phyloP scores from a whole-genome alignment of 2,888 invertebrate species.

The Polyommatus icarus region DNA sequence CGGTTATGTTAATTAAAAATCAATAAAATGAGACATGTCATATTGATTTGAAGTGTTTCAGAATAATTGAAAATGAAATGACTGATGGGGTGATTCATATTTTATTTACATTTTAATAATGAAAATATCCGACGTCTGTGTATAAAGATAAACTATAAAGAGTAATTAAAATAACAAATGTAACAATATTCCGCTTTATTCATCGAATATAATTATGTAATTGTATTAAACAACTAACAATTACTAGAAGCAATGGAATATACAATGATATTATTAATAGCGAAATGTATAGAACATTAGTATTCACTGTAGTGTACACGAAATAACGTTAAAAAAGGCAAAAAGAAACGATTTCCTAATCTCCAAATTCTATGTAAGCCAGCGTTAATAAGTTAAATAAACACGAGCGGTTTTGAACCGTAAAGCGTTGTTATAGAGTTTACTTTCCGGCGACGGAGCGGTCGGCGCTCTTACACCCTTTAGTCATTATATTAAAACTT shows the following conservation, averaged over 20 bases:
- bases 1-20: neutral
- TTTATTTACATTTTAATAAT: neutral
- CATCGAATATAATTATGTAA: neutral
- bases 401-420: conserved; percentile 45
- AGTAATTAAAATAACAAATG: too few species aligned
- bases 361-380: conserved; percentile 71
- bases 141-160: neutral
- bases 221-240: neutral
- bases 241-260: conserved; percentile 32
- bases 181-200: neutral
- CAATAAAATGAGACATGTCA: neutral
- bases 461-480: conserved; percentile 28
- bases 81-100: neutral
- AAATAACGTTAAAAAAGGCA: conserved; percentile 50
- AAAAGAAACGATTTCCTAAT: conserved; percentile 70
- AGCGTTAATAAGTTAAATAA: conserved; percentile 70
- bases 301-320: conserved; percentile 39
- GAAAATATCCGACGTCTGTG: neutral
- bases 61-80: neutral
- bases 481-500: conserved; percentile 57
- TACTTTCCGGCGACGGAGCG: conserved; percentile 39
- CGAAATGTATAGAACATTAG: neutral
- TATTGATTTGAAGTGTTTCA: neutral
- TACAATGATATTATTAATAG: conserved; percentile 24
- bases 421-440: conserved; percentile 40